A percentile compares a stretch with the other conserved stretches of the same genome.
These are phyloP conservation scores for Bos javanicus DNA, from an alignment of 2,113 vertebrate genomes.

Conservation along the genomic window DNA sequence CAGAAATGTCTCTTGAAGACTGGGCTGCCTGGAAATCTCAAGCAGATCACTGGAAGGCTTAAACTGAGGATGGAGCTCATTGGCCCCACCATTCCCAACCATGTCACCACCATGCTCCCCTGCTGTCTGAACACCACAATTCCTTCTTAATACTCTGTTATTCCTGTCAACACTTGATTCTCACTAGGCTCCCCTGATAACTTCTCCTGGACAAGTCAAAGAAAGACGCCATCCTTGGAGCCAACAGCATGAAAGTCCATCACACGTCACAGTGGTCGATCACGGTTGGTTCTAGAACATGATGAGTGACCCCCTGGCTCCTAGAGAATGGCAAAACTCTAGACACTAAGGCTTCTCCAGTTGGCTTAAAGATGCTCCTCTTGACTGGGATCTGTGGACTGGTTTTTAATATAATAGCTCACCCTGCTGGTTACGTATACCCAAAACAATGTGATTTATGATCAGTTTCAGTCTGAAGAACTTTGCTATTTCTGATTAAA, in stretches of 20 bases:
- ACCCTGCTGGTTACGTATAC: conserved; percentile 58
- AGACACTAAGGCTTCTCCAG: background rate
- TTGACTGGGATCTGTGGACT: background rate
- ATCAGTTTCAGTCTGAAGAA: conserved; percentile 47
- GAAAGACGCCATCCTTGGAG: background rate
- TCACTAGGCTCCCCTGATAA: background rate
- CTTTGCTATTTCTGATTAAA: conserved; percentile 69
- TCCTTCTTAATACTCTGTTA: background rate
- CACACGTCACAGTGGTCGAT: background rate
- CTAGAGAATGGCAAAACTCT: conserved; percentile 12
- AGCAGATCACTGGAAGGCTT: background rate
- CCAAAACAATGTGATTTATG: conserved; percentile 61
- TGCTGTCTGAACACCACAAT: background rate
- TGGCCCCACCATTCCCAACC: background rate
- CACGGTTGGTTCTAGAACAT: background rate
- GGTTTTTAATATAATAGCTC: conserved; percentile 65
- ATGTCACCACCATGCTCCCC: background rate
- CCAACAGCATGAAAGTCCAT: background rate
- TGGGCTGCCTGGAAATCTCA: background rate
- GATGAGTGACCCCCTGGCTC: background rate
- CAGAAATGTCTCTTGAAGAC: background rate
- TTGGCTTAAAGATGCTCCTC: background rate
- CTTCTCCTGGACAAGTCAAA: conserved; percentile 4
- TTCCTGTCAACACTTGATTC: background rate
- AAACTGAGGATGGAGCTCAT: background rate